Percentiles rank a stretch among this genome's conserved stretches.
Evolutionary conservation across 2,113 vertebrate species (phyloP).

Genomic region (Lycaon pictus): DNA sequence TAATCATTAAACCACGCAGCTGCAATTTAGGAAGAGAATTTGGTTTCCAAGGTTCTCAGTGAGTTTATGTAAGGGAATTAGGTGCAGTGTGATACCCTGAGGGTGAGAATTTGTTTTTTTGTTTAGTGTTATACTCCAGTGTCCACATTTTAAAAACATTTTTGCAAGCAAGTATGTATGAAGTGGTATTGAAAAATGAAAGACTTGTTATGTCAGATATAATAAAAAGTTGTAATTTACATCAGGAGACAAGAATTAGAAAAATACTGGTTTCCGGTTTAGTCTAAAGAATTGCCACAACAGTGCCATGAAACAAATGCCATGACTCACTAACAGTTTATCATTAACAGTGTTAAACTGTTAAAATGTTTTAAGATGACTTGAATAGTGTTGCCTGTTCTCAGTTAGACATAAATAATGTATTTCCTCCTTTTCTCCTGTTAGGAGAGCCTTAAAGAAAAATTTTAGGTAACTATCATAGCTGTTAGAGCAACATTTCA

Average conservation of each 20-base stretch:
- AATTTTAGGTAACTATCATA: neutral
- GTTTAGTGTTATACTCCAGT: neutral
- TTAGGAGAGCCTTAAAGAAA: slow-evolving; percentile 14
- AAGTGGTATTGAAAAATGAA: neutral
- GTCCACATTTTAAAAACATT: slow-evolving; percentile 22
- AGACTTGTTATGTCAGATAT: neutral
- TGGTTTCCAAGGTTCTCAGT: neutral
- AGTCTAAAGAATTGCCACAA: neutral
- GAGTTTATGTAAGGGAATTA: neutral
- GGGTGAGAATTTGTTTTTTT: neutral
- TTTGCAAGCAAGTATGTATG: neutral
- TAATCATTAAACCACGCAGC: neutral
- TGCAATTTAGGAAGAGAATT: neutral
- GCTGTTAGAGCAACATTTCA: neutral
- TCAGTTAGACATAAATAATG: neutral
- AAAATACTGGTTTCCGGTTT: neutral
- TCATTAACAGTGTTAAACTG: neutral
- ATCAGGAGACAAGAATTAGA: neutral
- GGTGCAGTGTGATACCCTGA: neutral
- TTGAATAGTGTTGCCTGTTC: neutral
- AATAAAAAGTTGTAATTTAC: neutral
- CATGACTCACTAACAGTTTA: neutral
- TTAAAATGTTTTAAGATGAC: neutral
- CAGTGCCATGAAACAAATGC: neutral
- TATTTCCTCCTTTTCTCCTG: neutral